A percentile compares a stretch with the other conserved stretches of the same genome.
Conservation (phyloP, 2,113 vertebrate genomes). For the Tapirus terrestris region DNA sequence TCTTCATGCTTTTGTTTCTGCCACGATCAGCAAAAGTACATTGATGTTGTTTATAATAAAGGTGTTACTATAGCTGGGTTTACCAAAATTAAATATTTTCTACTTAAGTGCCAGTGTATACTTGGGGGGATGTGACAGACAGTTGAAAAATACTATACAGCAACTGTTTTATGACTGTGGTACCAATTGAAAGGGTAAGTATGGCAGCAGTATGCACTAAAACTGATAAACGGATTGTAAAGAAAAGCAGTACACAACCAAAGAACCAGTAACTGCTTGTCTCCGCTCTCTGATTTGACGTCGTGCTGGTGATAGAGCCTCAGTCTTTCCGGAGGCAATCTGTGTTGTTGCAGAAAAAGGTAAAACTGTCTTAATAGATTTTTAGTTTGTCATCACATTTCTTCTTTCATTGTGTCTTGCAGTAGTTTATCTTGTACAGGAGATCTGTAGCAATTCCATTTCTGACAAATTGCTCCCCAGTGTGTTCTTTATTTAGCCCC, state of each 20-base stretch:
- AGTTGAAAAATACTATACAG: not conserved
- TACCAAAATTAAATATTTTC: conserved; percentile 54
- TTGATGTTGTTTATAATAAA: conserved; percentile 42
- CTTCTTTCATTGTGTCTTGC: conserved; percentile 11
- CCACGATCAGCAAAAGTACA: not conserved
- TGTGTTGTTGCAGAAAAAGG: not conserved
- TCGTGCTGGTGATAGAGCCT: not conserved
- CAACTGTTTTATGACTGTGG: conserved; percentile 51
- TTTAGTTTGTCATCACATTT: conserved; percentile 43
- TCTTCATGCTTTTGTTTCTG: conserved; percentile 2
- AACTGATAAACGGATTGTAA: conserved; percentile 51
- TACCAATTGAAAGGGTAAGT: conserved; percentile 51
- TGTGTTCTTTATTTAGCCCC: conserved; percentile 39
- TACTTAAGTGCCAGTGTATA: conserved; percentile 42
- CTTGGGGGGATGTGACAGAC: not conserved
- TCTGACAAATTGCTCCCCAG: conserved; percentile 49
- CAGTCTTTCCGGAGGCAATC: conserved; percentile 23
- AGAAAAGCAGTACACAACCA: conserved; percentile 4
- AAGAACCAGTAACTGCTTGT: not conserved
- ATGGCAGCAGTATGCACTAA: not conserved
- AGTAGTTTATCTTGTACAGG: conserved; percentile 48
- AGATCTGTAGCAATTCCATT: conserved; percentile 27
- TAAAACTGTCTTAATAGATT: conserved; percentile 50
- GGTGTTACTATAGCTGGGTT: conserved; percentile 22
- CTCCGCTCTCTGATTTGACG: conserved; percentile 62